These are phyloP conservation scores for Hoplias malabaricus DNA, from an alignment of 2,113 vertebrate genomes.

Conservation along the genomic window DNA sequence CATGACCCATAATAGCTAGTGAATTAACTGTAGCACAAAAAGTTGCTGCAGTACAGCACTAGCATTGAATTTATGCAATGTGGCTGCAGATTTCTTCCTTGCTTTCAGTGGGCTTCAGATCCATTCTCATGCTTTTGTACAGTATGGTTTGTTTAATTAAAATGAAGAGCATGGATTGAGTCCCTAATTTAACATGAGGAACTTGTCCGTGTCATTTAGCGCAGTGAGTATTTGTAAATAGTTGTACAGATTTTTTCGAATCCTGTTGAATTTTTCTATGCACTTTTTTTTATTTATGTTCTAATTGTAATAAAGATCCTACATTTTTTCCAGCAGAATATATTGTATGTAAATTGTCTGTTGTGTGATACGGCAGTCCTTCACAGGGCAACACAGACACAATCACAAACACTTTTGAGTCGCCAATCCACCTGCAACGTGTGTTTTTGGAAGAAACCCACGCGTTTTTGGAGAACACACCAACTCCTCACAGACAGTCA, in stretches of 20 bases:
- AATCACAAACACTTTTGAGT: too few species aligned
- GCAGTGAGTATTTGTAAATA: slow-evolving; percentile 77
- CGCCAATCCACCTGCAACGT: too few species aligned
- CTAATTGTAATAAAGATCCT: slow-evolving; percentile 80
- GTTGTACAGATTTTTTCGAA: slow-evolving; percentile 87
- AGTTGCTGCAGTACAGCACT: slow-evolving; percentile 10
- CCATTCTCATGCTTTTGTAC: slow-evolving; percentile 36
- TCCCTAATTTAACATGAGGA: slow-evolving; percentile 42
- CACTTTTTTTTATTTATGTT: slow-evolving; percentile 81
- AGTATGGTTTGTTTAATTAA: slow-evolving; percentile 27
- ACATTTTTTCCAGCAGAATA: slow-evolving; percentile 63
- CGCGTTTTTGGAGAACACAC: too few species aligned
- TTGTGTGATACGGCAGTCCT: too few species aligned
- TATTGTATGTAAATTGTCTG: neutral
- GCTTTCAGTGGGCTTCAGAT: slow-evolving; percentile 21
- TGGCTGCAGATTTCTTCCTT: slow-evolving; percentile 25
- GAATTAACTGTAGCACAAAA: slow-evolving; percentile 28
- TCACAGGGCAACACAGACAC: too few species aligned
- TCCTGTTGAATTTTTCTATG: slow-evolving; percentile 83
- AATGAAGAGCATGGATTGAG: slow-evolving; percentile 32
- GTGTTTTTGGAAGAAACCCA: too few species aligned
- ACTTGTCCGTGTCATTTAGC: slow-evolving; percentile 47
- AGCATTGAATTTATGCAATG: slow-evolving; percentile 44
- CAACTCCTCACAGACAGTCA: too few species aligned
- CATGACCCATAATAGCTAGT: slow-evolving; percentile 37